A percentile compares a stretch with the other conserved stretches of the same genome.
These are phyloP conservation scores for Epinephelus moara DNA, from an alignment of 2,113 vertebrate species.

Conservation along the genomic window DNA sequence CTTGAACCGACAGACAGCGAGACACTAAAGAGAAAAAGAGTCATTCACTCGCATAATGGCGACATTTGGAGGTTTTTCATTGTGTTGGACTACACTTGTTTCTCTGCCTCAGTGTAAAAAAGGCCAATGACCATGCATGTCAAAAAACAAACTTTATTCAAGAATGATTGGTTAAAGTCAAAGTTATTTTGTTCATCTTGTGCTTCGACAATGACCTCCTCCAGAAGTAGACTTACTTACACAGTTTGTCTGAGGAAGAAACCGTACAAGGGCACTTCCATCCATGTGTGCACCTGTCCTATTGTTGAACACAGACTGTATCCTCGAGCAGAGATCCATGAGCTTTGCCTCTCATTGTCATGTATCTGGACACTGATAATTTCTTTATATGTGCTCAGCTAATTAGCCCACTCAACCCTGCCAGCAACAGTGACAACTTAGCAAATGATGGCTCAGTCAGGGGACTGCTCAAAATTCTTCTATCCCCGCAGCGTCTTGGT, in stretches of 20 bases:
- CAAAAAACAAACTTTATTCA: not conserved
- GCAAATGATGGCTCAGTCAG: slow-evolving; percentile 35
- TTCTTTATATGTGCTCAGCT: not conserved
- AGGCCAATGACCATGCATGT: not conserved
- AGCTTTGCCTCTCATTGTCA: slow-evolving; percentile 1
- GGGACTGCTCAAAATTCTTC: slow-evolving; percentile 16
- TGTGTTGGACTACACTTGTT: not conserved
- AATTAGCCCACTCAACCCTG: not conserved
- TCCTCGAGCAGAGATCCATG: not conserved
- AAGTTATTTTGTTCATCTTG: not conserved
- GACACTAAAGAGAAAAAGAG: not conserved
- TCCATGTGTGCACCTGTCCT: not conserved
- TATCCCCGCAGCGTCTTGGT: slow-evolving; percentile 23
- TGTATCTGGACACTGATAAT: not conserved
- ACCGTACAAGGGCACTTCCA: not conserved
- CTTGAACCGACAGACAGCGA: slow-evolving; percentile 1
- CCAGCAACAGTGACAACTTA: slow-evolving; percentile 15
- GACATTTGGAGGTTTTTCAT: not conserved
- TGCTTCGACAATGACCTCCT: not conserved
- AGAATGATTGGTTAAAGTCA: not conserved
- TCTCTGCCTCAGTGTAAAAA: not conserved
- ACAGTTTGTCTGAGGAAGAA: not conserved
- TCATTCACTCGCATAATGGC: not conserved
- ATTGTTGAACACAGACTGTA: not conserved
- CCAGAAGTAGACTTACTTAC: not conserved